phyloP scores from a whole-genome alignment of 2,888 invertebrate species.

The Leptopterna dolabrata region DNA sequence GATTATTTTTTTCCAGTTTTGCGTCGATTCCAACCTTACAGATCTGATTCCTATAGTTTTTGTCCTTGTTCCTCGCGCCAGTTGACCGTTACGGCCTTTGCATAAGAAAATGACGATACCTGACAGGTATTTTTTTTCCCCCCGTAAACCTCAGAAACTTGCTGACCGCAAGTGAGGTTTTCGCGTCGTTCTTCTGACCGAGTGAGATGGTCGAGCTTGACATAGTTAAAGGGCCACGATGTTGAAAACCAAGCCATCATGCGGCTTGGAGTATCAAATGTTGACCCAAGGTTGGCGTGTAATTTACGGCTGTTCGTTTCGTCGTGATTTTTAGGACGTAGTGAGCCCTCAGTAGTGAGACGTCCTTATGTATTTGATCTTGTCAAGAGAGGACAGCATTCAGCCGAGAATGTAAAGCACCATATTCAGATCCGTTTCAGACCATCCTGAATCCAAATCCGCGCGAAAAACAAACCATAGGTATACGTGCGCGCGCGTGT shows the following conservation, averaged over 20 bases:
- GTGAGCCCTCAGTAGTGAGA: no score
- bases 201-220: conserved; percentile 9
- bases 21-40: neutral
- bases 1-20: neutral
- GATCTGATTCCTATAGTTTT: neutral
- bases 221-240: conserved; percentile 7
- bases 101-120: conserved; percentile 8
- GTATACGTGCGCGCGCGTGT: no score
- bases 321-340: no score
- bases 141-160: neutral
- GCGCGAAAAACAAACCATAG: no score
- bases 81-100: conserved; percentile 14
- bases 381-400: no score
- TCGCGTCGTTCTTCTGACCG: neutral
- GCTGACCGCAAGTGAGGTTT: conserved; percentile 27
- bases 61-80: neutral
- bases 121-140: neutral
- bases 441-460: no score
- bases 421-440: no score
- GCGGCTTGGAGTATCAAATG: neutral
- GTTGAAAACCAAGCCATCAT: neutral
- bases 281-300: no score
- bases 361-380: no score
- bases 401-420: no score
- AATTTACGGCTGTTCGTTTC: no score